Base-by-base conservation (phyloP, 2,888 invertebrate species). In the Orthonevra nobilis region DNA sequence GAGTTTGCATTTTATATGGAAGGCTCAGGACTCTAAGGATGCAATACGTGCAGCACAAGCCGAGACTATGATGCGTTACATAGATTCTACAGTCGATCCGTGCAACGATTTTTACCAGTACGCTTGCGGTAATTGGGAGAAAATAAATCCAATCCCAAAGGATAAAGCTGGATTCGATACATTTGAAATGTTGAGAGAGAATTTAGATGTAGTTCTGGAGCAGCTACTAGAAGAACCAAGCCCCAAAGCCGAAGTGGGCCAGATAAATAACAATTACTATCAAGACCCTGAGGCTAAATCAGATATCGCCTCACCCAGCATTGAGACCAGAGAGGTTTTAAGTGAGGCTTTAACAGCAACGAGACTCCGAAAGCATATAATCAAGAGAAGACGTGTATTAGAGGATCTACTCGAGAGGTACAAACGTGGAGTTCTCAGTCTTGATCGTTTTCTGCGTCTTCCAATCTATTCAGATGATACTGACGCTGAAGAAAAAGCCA, bases 81-180 rank as follows among this genome's bases (percentile, higher is more conserved):
- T 96, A 94, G 94, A 96, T 83, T 88, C 87, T 0, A 90, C 89
- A 19, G 91, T 91, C 0, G 92, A 95, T 85, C 96, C 96, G 0
- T 96, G 96, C 85, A 90, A 92, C 3, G 95, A 96, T 85, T 96
- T 96, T 86, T 96, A 95, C 86, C 93, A 94, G 84, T 96, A 93
- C 84, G 94, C 96, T 0, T 96, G 94, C 86, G 96, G 96, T 0
- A 95, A 95, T 84, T 97, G 96, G 96, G 92, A 93, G 26, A 91
- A 92, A 52, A 90, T 93, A 36, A 95, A 97, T 88, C 94, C 95
- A 0, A 95, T 97, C 84, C 97, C 97, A 1, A 93, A 95, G 52
- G 97, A 97, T 84, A 95, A 96, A 88, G 93, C 95, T 3, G 93
- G 94, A 85, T 97, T 95, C 87, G 96, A 96, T 83, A 97, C 96